phyloP scores from a whole-genome alignment of 2,888 invertebrate genomes.

The Pycnomerus fuliginosus region DNA sequence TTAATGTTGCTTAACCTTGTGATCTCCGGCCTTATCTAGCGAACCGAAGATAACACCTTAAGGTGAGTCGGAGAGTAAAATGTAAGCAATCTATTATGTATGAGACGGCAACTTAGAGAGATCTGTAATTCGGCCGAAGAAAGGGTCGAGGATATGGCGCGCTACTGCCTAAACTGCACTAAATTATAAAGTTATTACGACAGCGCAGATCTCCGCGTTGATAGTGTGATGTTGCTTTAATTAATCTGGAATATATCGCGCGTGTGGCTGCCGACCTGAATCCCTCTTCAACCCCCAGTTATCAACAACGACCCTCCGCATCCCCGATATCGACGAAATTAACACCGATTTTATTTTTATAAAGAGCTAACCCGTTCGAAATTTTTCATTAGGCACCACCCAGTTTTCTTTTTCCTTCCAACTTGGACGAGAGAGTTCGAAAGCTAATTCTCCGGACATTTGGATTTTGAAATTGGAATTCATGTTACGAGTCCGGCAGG shows the following conservation, averaged over 20 bases:
- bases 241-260: constrained; percentile 54
- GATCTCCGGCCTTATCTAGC: constrained; percentile 49
- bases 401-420: constrained; percentile 5
- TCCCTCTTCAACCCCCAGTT: no score
- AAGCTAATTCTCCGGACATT: constrained; percentile 34
- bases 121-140: constrained; percentile 45
- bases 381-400: constrained; percentile 34
- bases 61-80: constrained; percentile 46
- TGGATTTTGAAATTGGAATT: constrained; percentile 50
- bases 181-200: constrained; percentile 58
- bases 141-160: constrained; percentile 34
- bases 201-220: constrained; percentile 54
- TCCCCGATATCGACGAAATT: constrained; percentile 9
- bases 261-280: constrained; percentile 33
- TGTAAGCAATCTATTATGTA: constrained; percentile 51
- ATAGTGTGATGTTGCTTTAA: constrained; percentile 57
- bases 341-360: constrained; percentile 34
- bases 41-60: constrained; percentile 49
- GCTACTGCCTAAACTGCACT: constrained; percentile 49
- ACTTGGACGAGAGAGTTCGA: not conserved
- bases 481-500: constrained; percentile 44
- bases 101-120: constrained; percentile 42
- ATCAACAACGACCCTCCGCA: not conserved
- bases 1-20: constrained; percentile 55
- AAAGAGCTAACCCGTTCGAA: constrained; percentile 32